A percentile compares a stretch with the other conserved stretches of the same genome.
phyloP scores from a whole-genome alignment of 2,888 invertebrate genomes.

The Sepiola atlantica region DNA sequence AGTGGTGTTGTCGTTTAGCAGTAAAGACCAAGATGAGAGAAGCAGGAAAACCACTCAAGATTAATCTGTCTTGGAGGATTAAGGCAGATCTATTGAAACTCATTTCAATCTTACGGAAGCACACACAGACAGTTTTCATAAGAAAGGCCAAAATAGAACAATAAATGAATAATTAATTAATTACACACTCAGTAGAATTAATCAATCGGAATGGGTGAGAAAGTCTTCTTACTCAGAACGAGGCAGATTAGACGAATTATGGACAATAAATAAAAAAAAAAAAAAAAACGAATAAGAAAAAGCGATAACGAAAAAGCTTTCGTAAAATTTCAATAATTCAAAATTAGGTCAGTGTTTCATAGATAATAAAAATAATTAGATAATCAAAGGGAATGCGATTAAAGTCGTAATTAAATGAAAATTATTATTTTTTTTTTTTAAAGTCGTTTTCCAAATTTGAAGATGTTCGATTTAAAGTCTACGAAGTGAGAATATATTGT shows the following conservation, averaged over 20 bases:
- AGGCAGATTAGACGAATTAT: background rate
- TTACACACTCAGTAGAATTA: background rate
- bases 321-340: background rate
- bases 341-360: background rate
- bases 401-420: background rate
- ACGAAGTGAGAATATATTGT: too few relatives aligned
- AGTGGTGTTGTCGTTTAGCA: background rate
- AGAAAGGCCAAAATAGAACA: background rate
- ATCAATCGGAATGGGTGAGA: background rate
- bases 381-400: background rate
- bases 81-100: background rate
- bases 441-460: too few relatives aligned
- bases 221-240: background rate
- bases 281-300: background rate
- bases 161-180: background rate
- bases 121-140: background rate
- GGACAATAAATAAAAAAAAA: background rate
- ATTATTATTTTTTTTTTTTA: background rate
- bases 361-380: background rate
- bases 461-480: too few relatives aligned
- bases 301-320: background rate
- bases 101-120: background rate
- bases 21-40: background rate
- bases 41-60: background rate
- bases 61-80: background rate